Base-by-base conservation (phyloP, 2,113 vertebrate species). In the Trichomycterus rosablanca region DNA sequence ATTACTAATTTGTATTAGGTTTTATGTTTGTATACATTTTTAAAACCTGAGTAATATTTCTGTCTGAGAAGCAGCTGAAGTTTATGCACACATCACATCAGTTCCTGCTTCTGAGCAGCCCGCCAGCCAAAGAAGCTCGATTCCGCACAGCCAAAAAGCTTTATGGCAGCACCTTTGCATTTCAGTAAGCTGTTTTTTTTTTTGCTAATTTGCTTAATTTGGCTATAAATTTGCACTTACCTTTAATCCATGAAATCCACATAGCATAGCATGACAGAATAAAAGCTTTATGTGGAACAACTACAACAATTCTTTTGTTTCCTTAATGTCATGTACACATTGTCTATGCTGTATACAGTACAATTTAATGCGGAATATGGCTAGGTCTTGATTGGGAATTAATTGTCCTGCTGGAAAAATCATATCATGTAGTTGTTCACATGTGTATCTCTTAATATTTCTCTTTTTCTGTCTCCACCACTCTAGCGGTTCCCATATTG, bases 51-150 rank as follows among this genome's bases (percentile, higher is more conserved):
- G 12, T 42, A 8, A 52, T 42, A 12, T 73, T 24, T 72, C 77
- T 80, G 74, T 82, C 45, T 78, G 62, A 84, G 80, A 85, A 97
- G 95, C 96, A 97, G 91, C 89, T 97, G 84, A 98, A 98, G 89
- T 99, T 99, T 89, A 99, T 98, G 96, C 95, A 98, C 91, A 99
- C 95, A 70, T 97, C 96, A 71, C 96, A 97, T 87, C 94, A 97
- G 87, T 98, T 98, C 86, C 89, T 99, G 82, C 87, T 99, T 82
- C 93, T 99, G 85, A 99, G 94, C 90, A 97, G 96, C 77, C 95
- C 96, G 52, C 94, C 94, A 0, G 94, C 96, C 71, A 98, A 98
- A 87, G 95, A 98, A 75, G 96, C 96, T 26, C 92, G 96, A 56
- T 98, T 97, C 80, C 94, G 96, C 83, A 98, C 94, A 0, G 95